phyloP scores from a whole-genome alignment of 1,140 invertebrate species.

The Planococcus citri region DNA sequence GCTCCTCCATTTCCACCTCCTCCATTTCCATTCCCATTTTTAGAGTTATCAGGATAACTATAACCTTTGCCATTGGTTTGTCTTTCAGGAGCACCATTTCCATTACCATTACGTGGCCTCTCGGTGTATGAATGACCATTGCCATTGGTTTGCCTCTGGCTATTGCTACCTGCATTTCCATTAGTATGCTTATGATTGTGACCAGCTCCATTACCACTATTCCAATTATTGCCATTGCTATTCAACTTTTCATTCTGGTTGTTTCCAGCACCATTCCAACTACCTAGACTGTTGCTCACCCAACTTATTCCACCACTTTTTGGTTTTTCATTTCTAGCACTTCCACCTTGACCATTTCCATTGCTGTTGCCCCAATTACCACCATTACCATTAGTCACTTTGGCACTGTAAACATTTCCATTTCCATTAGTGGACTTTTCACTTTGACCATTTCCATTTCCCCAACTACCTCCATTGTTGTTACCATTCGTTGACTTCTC shows the following conservation, averaged over 20 bases:
- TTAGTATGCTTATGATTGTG: background rate
- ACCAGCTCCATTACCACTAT: background rate
- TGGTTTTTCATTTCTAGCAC: no score
- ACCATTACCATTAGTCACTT: no score
- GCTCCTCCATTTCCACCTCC: background rate
- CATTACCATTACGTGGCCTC: background rate
- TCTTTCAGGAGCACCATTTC: background rate
- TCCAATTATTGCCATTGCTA: background rate
- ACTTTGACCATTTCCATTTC: background rate
- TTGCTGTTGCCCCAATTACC: no score
- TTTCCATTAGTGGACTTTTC: background rate
- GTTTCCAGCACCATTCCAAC: no score
- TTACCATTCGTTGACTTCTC: background rate
- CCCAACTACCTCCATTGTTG: background rate
- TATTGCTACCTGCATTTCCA: background rate
- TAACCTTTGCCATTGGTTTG: background rate
- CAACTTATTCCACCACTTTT: no score
- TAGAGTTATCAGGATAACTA: no score
- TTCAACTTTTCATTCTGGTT: background rate
- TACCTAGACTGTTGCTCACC: no score
- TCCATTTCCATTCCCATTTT: background rate
- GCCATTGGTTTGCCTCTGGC: background rate
- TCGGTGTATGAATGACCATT: background rate
- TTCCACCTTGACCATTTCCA: no score
- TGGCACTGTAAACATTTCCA: no score